These are phyloP conservation scores for Agrotis ipsilon DNA, from an alignment of 2,888 invertebrate species.

Conservation along the genomic window DNA sequence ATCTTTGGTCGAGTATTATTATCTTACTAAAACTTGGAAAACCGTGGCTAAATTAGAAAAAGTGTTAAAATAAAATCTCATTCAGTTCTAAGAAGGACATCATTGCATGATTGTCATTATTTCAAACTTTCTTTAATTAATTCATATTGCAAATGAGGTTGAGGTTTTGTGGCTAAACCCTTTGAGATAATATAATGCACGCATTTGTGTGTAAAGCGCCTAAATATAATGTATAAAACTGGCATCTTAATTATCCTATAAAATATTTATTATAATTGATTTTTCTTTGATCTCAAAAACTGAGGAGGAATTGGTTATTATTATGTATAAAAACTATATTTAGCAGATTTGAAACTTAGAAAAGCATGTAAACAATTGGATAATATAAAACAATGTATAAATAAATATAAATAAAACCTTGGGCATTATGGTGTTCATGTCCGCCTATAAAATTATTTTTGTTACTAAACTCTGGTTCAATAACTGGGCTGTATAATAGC, in stretches of 20 bases:
- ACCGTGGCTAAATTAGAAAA: not conserved
- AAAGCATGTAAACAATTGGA: slow-evolving; percentile 41
- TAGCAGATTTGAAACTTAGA: slow-evolving; percentile 42
- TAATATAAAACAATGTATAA: slow-evolving; percentile 46
- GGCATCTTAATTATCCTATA: slow-evolving; percentile 22
- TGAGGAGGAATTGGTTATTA: slow-evolving; percentile 63
- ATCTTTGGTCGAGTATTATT: not conserved
- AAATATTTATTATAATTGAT: slow-evolving; percentile 42
- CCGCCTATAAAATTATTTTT: slow-evolving; percentile 81
- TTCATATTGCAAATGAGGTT: slow-evolving; percentile 25
- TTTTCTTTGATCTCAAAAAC: slow-evolving; percentile 67
- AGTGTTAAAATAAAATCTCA: not conserved
- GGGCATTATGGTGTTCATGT: slow-evolving; percentile 76
- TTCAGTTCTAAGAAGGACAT: not conserved
- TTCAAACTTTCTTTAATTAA: slow-evolving; percentile 13
- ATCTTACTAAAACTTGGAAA: not conserved
- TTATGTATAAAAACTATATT: slow-evolving; percentile 43
- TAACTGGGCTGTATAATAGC: slow-evolving; percentile 63
- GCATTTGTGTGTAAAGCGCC: slow-evolving; percentile 51
- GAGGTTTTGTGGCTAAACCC: slow-evolving; percentile 37
- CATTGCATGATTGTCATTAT: slow-evolving; percentile 8
- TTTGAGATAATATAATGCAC: slow-evolving; percentile 46
- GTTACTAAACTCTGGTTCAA: slow-evolving; percentile 68
- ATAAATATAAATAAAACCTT: slow-evolving; percentile 53
- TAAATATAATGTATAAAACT: slow-evolving; percentile 42